phyloP scores from a whole-genome alignment of 92 coral and sea anemone genomes.

The Parazoanthus swiftii region DNA sequence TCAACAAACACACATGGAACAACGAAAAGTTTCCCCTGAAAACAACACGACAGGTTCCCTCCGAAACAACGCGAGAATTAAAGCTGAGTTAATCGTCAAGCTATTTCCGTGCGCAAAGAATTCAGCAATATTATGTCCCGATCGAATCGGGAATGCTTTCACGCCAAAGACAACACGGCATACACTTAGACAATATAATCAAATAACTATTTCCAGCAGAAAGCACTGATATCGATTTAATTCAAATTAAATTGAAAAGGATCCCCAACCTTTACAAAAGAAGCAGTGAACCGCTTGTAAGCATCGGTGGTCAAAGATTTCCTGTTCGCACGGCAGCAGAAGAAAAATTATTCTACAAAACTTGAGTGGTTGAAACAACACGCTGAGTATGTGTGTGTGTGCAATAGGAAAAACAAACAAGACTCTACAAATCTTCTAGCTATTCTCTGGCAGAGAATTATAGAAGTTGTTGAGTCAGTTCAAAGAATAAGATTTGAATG shows the following conservation, averaged over 20 bases:
- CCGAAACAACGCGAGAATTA: not conserved
- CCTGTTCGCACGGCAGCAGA: not conserved
- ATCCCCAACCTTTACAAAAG: not conserved
- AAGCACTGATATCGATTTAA: constrained; percentile 8
- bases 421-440: not conserved
- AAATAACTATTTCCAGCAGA: constrained; percentile 13
- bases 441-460: not conserved
- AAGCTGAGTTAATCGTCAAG: not conserved
- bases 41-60: not conserved
- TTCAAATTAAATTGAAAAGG: not conserved
- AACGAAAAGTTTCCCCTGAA: not conserved
- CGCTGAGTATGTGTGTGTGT: not conserved
- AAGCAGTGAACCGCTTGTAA: not conserved
- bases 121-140: not conserved
- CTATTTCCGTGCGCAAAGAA: not conserved
- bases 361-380: not conserved
- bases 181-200: constrained; percentile 1
- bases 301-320: not conserved
- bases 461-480: not conserved
- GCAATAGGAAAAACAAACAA: not conserved
- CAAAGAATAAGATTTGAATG: constrained; percentile 17
- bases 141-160: not conserved
- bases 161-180: not conserved
- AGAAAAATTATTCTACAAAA: not conserved
- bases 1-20: not conserved